Evolutionary conservation across 2,797 vertebrate species (phyloP), one percentile per base, ranked within the genome.

Genomic region (Centropyge bicolor): DNA sequence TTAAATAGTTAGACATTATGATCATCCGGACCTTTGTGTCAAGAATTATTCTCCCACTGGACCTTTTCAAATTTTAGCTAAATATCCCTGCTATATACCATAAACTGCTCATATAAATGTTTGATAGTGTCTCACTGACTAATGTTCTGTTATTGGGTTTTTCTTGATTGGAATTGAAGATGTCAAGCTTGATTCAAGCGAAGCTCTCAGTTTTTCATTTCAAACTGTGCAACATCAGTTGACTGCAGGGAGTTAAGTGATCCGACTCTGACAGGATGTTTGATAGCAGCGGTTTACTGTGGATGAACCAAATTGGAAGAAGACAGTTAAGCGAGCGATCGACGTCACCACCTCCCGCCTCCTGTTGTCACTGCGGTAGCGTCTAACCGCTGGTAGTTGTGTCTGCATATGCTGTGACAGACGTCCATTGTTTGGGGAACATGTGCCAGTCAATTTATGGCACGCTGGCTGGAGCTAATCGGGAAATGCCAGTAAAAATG

Each of bases 341-440:
- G 27, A 19, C 35, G 31, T 67, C 1, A 11, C 52, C 60, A 14
- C 57, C 22, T 68, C 70, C 67, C 27, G 41, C 48, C 22, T 76
- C 35, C 27, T 35, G 73, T 48, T 82, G 83, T 84, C 81, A 54
- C 24, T 17, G 16, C 48, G 20, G 38, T 48, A 14, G 31, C 56
- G 27, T 8, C 70, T 63, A 69, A 59, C 71, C 62, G 40, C 65
- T 1, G 17, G 52, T 46, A 59, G 40, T 48, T 52, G 38, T 52
- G 62, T 72, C 71, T 40, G 70, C 80, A 70, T 27, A 40, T 13
- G 45, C 60, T 8, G 22, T 70, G 84, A 74, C 70, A 78, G 79
- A 70, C 59, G 27, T 69, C 76, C 76, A 60, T 84, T 90, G 90
- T 90, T 80, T 61, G 24, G 76, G 54, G 84, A 79, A 78, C 43